Evolutionary conservation across 2,888 invertebrate genomes (phyloP), one percentile per base, ranked within the genome.

Genomic region (Teinopalpus imperialis): DNA sequence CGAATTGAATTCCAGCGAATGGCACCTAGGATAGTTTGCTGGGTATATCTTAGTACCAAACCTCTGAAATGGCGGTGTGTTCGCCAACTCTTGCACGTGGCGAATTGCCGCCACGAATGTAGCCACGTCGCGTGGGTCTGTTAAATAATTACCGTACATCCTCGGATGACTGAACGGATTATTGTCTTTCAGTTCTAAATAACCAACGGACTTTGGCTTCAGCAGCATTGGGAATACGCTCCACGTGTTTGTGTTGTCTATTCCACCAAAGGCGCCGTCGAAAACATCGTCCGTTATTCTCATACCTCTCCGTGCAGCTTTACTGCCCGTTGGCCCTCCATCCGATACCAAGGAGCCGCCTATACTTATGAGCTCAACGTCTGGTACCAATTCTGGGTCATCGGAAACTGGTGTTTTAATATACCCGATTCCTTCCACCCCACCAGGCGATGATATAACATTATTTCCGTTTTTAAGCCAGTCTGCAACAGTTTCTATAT

Each of bases 111-210:
- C 89, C 2, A 93, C 69, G 35, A 93, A 74, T 0, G 91, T 91
- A n/a, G 88, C 86, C 0, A 92, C 73, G 59, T 95, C 90, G 13
- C 54, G 69, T 2, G 89, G 89, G 63, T 94, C 90, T 0, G 90
- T 89, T 48, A 96, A 90, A 69, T 97, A 97, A 61, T 97, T 95
- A 0, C 95, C 93, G 58, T 94, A 92, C 57, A 97, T 91, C n/a
- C 91, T 77, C 0, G 97, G 96, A 57, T 93, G 91, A 21, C 93
- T 92, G 30, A 92, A 90, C 0, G 96, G 95, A 79, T 97, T 92
- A 13, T 83, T 92, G 26, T 93, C 92, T 59, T 90, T 91, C 7
- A 98, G 82, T 66, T 90, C 91, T 0, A 96, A 59, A 2, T 90
- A 86, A 0, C 96, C 96, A 10, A 89, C 82, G 7, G 95, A 95